Evolutionary conservation across 2,113 vertebrate species (phyloP).

Genomic region (Microcebus tavaratra): DNA sequence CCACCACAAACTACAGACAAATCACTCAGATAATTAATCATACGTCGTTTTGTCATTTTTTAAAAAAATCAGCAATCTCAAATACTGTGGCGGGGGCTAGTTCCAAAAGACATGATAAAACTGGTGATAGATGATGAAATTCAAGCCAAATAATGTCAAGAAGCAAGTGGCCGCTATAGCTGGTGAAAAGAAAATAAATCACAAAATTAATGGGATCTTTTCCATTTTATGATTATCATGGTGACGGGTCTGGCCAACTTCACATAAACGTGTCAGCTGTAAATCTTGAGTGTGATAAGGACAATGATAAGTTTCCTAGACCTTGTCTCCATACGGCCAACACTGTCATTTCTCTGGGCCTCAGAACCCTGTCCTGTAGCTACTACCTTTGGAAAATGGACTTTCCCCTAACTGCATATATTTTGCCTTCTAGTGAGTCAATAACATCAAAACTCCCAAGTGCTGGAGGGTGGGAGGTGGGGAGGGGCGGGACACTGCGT

Average conservation of each 20-base stretch:
- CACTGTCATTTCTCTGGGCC: not conserved
- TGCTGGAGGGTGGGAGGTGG: not conserved
- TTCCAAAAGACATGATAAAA: not conserved
- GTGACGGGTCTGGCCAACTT: slow-evolving; percentile 44
- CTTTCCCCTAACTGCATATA: not conserved
- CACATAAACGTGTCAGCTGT: not conserved
- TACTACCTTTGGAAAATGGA: not conserved
- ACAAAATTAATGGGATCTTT: slow-evolving; percentile 23
- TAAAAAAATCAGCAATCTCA: not conserved
- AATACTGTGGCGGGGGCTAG: not conserved
- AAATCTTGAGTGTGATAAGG: not conserved
- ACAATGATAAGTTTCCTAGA: not conserved
- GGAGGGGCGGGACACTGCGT: too few species aligned
- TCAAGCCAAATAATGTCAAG: slow-evolving; percentile 1
- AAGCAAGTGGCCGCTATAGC: not conserved
- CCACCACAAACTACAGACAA: not conserved
- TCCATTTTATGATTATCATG: not conserved
- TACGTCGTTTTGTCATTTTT: not conserved
- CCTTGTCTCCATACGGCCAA: not conserved
- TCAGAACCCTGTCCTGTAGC: not conserved
- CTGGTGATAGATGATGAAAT: not conserved
- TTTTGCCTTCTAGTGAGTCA: not conserved
- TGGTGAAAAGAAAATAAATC: not conserved
- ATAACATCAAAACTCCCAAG: not conserved
- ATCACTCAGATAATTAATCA: slow-evolving; percentile 18